phyloP scores from a whole-genome alignment of 2,113 vertebrate genomes.

The Gila orcuttii region DNA sequence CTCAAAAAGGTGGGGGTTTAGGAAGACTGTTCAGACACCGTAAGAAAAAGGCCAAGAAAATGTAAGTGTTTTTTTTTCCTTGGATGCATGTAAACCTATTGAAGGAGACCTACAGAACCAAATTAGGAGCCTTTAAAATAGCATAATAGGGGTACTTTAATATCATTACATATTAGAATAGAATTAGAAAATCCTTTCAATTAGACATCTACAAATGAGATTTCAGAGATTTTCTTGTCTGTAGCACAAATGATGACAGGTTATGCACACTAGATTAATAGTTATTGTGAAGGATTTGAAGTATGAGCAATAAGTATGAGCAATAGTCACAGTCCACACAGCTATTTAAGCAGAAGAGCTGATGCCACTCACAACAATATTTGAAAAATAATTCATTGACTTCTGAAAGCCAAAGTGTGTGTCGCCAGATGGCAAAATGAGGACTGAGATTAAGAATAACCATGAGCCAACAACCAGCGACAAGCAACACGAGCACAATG shows the following conservation, averaged over 20 bases:
- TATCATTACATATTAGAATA: too few species aligned
- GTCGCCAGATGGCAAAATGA: background rate
- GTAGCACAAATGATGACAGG: background rate
- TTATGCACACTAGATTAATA: background rate
- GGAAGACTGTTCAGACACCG: too few species aligned
- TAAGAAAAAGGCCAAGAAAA: too few species aligned
- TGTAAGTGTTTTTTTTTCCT: too few species aligned
- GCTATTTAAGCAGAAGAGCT: background rate
- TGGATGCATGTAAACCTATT: too few species aligned
- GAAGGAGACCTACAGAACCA: too few species aligned
- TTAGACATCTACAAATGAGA: too few species aligned
- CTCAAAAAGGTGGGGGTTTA: too few species aligned
- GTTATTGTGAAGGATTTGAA: background rate
- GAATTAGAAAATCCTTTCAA: too few species aligned
- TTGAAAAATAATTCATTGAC: background rate
- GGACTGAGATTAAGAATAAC: background rate
- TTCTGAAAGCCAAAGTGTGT: background rate
- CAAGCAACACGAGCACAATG: constrained; percentile 9
- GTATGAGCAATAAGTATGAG: background rate
- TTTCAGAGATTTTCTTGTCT: background rate
- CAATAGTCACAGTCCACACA: background rate
- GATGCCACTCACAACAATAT: background rate
- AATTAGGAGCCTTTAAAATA: too few species aligned
- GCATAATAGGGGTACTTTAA: too few species aligned
- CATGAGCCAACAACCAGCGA: background rate